Evolutionary conservation across 2,888 invertebrate genomes (phyloP).

Genomic region (Drosophila putrida): DNA sequence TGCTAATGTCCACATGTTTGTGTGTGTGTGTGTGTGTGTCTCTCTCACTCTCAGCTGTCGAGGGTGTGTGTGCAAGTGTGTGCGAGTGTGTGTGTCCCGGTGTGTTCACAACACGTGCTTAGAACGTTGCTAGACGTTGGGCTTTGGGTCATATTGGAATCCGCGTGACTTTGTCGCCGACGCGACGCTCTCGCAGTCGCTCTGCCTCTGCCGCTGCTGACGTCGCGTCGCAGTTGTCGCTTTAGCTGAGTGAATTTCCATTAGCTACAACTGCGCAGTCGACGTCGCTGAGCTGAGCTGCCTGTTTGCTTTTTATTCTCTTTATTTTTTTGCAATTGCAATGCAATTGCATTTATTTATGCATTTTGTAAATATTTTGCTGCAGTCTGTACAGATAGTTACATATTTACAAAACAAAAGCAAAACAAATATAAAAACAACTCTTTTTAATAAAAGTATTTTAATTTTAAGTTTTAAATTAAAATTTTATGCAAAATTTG

Average conservation of each 20-base stretch:
- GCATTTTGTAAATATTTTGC: constrained; percentile 41
- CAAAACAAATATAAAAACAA: background rate
- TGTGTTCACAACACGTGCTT: constrained; percentile 84
- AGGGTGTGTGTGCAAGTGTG: constrained; percentile 14
- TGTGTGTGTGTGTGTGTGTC: background rate
- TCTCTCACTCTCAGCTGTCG: constrained; percentile 4
- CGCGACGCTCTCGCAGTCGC: constrained; percentile 25
- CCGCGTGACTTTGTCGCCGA: constrained; percentile 84
- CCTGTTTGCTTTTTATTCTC: constrained; percentile 1
- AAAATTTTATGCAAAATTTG: no score
- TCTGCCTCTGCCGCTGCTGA: constrained; percentile 22
- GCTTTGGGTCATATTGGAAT: constrained; percentile 85
- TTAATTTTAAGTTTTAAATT: background rate
- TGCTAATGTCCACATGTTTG: constrained; percentile 6
- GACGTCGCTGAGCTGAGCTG: constrained; percentile 8
- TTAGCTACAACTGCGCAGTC: constrained; percentile 41
- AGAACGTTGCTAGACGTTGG: constrained; percentile 83
- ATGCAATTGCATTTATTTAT: constrained; percentile 12
- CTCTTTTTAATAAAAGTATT: background rate
- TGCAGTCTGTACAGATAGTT: constrained; percentile 24
- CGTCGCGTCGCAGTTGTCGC: constrained; percentile 7
- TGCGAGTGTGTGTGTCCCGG: constrained; percentile 44
- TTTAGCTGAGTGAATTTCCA: constrained; percentile 20
- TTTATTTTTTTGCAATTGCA: constrained; percentile 4
- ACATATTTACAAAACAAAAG: background rate